Base-by-base conservation (phyloP, 2,113 vertebrate species). In the Callocephalon fimbriatum region DNA sequence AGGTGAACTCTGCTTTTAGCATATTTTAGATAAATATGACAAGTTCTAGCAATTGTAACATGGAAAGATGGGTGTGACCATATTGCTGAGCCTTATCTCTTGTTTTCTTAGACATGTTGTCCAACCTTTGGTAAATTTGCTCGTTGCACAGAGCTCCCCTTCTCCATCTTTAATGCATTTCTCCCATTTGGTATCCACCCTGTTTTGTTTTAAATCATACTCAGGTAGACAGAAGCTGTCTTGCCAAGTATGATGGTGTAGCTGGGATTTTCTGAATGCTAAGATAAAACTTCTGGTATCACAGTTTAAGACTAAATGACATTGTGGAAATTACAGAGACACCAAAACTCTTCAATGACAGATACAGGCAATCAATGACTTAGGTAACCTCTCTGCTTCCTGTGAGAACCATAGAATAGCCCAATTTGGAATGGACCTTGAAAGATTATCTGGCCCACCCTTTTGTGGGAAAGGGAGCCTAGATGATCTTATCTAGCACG, bases 1-100 rank as follows among this genome's bases (percentile, higher is more conserved):
- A 56, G 15, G 9, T 42, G 18, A 80, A 66, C 17, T 76, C 31
- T 83, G 17, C 11, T 86, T 70, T 86, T 70, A 80, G 76, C 2
- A 16, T 67, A 27, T 48, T 73, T 89, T 65, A 89, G 32, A 12
- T 14, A 86, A 45, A 54, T 56, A 67, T 17, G 19, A 37, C n/a
- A 54, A 86, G 18, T 3, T 67, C 16, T 59, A 88, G 25, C 2
- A 51, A 56, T 17, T 80, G 12, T 58, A 80, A 71, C 29, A 16
- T 32, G 3, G 2, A 6, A 74, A 74, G 2, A 59, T 32, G 5
- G 3, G 32, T 65, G 37, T 45, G 53, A 58, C 40, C 20, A 9
- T 37, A 44, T 44, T 0, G 0, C 18, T 0, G 0, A 80, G 10
- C 5, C 62, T 68, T 68, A 79, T 40, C 20, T 59, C 9, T 70